Conservation (phyloP, 92 coral and sea anemone species). For the Plumapathes pennacea region DNA sequence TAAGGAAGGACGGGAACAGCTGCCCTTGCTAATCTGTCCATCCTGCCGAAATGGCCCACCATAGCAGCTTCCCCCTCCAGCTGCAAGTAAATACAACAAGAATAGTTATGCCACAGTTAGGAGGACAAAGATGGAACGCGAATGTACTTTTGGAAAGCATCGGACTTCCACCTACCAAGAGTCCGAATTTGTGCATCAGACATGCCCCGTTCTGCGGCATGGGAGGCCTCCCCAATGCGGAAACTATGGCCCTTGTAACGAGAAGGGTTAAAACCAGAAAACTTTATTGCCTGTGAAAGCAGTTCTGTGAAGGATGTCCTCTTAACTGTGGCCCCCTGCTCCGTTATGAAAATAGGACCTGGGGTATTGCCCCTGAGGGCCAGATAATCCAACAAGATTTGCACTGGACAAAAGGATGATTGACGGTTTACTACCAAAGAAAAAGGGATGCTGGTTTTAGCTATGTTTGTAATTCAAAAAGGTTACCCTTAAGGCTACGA, state of each 20-base stretch:
- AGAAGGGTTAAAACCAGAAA: conserved; percentile 34
- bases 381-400: conserved; percentile 22
- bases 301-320: conserved; percentile 19
- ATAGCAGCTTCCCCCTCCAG: too few relatives aligned
- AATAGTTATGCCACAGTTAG: too few relatives aligned
- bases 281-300: conserved; percentile 20
- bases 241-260: conserved; percentile 43
- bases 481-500: too few relatives aligned
- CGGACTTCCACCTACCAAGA: conserved; percentile 37
- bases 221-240: conserved; percentile 32
- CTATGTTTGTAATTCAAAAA: too few relatives aligned
- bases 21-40: too few relatives aligned
- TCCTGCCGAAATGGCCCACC: too few relatives aligned
- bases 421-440: too few relatives aligned
- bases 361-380: conserved; percentile 15
- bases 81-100: too few relatives aligned
- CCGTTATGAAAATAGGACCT: conserved; percentile 25
- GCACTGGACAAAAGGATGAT: conserved; percentile 40
- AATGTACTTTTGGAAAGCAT: too few relatives aligned
- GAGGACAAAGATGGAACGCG: too few relatives aligned
- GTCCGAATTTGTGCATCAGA: conserved; percentile 24
- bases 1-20: too few relatives aligned
- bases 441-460: too few relatives aligned
- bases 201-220: conserved; percentile 28
- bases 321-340: conserved; percentile 22